Evolutionary conservation across 2,113 vertebrate species (phyloP), one percentile per base, ranked within the genome.

Genomic region (Charina bottae): DNA sequence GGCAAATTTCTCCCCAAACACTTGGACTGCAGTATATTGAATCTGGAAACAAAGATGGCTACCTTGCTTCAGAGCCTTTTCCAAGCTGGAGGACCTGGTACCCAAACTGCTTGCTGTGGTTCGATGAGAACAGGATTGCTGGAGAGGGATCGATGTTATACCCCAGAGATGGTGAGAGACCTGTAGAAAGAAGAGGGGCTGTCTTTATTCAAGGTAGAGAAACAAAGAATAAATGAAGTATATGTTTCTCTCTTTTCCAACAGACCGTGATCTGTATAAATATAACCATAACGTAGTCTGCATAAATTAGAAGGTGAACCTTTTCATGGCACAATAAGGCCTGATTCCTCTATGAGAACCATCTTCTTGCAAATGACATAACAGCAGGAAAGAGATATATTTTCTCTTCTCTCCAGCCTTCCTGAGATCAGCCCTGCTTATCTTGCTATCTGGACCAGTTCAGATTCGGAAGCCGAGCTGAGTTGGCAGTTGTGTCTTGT

Each of bases 81-180:
- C 91, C 91, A 54, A 92, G 11, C 58, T 92, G 91, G 13, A 92
- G 46, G 58, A 92, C 87, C 87, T 92, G 68, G 28, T 92, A 92
- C 15, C 91, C 91, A 64, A 92, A 92, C 56, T 92, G 87, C 21
- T 42, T 83, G 33, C 87, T 92, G 56, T 28, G 5, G 0, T 78
- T 64, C 5, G 72, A 72, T 33, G n/a, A 64, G 58, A 92, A 89
- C 7, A 60, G 0, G 3, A 87, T 17, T 8, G 23, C 46, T 21
- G 87, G 46, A 64, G 78, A 84, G 24, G 21, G 49, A 37, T 92
- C 72, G 4, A 89, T 11, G 8, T 92, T 92, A 85, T 89, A 83
- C 8, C 46, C 91, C 87, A 84, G 9, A 4, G 72, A 54, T 84
- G 23, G 46, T 2, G 9, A 84, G 15, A 23, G 87, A 12, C 87